Evolutionary conservation across 2,888 invertebrate genomes (phyloP), one percentile per base, ranked within the genome.

Genomic region (Stictocephala bisonia): DNA sequence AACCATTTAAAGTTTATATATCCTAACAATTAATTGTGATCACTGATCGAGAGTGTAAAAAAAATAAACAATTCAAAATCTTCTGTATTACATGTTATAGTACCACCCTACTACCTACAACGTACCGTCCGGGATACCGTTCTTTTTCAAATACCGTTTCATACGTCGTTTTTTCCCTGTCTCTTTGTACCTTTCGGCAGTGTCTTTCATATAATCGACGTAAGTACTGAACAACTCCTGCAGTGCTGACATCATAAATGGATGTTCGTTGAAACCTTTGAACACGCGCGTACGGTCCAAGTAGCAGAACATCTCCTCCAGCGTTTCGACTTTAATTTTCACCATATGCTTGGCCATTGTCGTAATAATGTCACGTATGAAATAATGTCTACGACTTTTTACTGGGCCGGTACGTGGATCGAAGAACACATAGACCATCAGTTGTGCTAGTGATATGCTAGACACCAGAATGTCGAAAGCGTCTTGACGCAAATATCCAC

Each of bases 201-300:
- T n/a, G 7, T 4, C 4, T 44, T 44, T 44, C 44, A 44, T 44
- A n/a, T 18, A 15, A 13, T 44, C 18, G n/a, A 56, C 3, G 18
- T 56, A 56, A 7, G 56, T 13, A 13, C 13, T 11, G 27, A 56
- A 29, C n/a, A 56, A 6, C 18, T 56, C 24, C 11, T 56, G 18
- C 7, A 56, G 18, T n/a, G 56, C 18, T 4, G 26, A 4, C n/a
- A 18, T 56, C n/a, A 56, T n/a, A 2, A 56, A n/a, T 4, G 56
- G 56, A 24, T 56, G 7, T 3, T 56, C 11, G n/a, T 11, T 18
- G 56, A 56, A 56, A 6, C 29, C 56, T 27, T 26, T 56, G 56
- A 56, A 56, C 4, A 56, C 29, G 15, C 18, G n/a, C 6, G n/a
- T n/a, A 7, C 56, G 56, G 56, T 56, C 56, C 9, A 56, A 29